Percentiles rank a stretch among this genome's conserved stretches.
Evolutionary conservation across 1,140 invertebrate genomes (phyloP).

Genomic region (Dryas iulia): DNA sequence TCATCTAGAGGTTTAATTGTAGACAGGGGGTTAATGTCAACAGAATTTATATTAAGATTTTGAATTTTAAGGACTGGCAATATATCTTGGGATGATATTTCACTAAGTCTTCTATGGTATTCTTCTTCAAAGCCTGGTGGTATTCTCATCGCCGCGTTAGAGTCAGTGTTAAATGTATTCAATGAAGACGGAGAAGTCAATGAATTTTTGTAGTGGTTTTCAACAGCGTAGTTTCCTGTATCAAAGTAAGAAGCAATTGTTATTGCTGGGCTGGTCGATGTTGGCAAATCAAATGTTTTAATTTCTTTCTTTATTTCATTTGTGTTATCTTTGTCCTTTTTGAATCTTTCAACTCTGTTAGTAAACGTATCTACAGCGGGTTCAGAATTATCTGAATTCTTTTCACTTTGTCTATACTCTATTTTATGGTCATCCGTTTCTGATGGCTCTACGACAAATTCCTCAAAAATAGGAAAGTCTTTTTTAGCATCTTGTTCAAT

Average conservation of each 20-base stretch:
- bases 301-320: constrained; percentile 32
- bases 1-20: not conserved
- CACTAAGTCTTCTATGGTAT: constrained; percentile 44
- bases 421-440: constrained; percentile 67
- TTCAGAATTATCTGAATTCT: constrained; percentile 43
- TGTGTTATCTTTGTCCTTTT: constrained; percentile 40
- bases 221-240: constrained; percentile 70
- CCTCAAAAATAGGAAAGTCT: constrained; percentile 65
- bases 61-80: not conserved
- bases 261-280: constrained; percentile 42
- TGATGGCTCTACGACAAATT: constrained; percentile 64
- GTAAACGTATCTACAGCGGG: constrained; percentile 59
- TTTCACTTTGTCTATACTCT: constrained; percentile 49
- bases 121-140: constrained; percentile 69
- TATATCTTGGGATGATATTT: constrained; percentile 12
- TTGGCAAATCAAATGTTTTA: constrained; percentile 29
- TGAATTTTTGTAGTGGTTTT: constrained; percentile 62
- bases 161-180: constrained; percentile 15
- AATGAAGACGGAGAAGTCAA: constrained; percentile 37
- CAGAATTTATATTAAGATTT: not conserved
- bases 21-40: not conserved
- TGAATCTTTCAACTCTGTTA: constrained; percentile 62
- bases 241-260: constrained; percentile 71
- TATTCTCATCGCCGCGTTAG: constrained; percentile 37
- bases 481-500: constrained; percentile 72